These are phyloP conservation scores for Phalera bucephala DNA, from an alignment of 2,888 invertebrate species.

Conservation along the genomic window DNA sequence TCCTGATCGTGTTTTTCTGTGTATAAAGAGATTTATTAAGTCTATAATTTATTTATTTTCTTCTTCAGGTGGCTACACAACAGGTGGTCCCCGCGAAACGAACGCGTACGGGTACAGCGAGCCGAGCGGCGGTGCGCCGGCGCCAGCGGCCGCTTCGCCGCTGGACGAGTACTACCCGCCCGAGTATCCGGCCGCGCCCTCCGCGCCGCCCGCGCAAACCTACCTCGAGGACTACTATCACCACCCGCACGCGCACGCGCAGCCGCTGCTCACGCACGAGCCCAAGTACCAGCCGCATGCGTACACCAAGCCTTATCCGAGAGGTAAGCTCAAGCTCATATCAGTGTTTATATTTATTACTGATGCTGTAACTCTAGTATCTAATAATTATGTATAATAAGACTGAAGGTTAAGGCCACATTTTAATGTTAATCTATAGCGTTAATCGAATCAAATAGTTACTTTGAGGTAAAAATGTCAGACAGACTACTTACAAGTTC, in stretches of 20 bases:
- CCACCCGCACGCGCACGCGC: conserved; percentile 88
- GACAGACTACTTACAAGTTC: too few relatives aligned
- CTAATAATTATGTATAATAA: too few relatives aligned
- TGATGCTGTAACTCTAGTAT: too few relatives aligned
- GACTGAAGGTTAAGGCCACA: too few relatives aligned
- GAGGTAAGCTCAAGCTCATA: too few relatives aligned
- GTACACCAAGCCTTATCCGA: conserved; percentile 87
- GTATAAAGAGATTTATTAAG: too few relatives aligned
- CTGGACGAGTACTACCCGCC: conserved; percentile 81
- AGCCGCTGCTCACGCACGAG: conserved; percentile 82
- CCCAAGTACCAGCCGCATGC: conserved; percentile 88
- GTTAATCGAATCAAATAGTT: too few relatives aligned
- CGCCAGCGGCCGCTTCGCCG: conserved; percentile 71
- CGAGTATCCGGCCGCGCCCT: conserved; percentile 72
- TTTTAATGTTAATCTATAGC: too few relatives aligned
- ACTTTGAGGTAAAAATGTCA: too few relatives aligned
- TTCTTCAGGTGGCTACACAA: conserved; percentile 83
- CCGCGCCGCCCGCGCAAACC: conserved; percentile 81
- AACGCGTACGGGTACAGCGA: conserved; percentile 77
- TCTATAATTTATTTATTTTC: too few relatives aligned
- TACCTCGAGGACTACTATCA: conserved; percentile 89
- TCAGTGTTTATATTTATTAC: too few relatives aligned
- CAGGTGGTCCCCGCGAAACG: conserved; percentile 79
- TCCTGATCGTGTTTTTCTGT: too few relatives aligned
- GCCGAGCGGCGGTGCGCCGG: conserved; percentile 56